Conservation (phyloP, 2,113 vertebrate genomes). For the Zingel zingel region DNA sequence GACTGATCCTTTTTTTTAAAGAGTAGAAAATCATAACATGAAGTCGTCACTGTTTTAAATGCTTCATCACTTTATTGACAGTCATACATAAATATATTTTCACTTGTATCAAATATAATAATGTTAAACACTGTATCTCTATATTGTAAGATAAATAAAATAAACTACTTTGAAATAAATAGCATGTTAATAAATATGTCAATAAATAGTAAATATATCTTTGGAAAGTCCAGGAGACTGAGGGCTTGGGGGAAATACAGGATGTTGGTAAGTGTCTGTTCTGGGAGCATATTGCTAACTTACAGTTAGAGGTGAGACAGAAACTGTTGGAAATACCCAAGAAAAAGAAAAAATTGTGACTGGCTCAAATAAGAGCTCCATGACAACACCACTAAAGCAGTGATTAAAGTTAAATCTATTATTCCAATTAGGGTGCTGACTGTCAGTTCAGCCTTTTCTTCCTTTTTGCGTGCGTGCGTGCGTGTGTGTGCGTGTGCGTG, state of each 20-base stretch:
- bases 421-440: not conserved
- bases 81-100: conserved; percentile 49
- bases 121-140: conserved; percentile 62
- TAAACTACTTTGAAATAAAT: conserved; percentile 76
- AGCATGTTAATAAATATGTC: conserved; percentile 76
- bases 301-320: conserved; percentile 57
- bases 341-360: conserved; percentile 14
- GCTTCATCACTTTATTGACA: conserved; percentile 72
- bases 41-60: conserved; percentile 59
- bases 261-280: conserved; percentile 52
- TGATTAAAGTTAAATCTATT: conserved; percentile 17
- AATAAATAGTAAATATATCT: conserved; percentile 75
- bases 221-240: conserved; percentile 75
- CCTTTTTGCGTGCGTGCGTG: not conserved
- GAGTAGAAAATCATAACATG: conserved; percentile 43
- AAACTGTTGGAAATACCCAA: conserved; percentile 80
- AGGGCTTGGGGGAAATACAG: conserved; percentile 49
- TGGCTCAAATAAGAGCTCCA: not conserved
- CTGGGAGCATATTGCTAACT: conserved; percentile 37
- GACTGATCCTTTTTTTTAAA: conserved; percentile 14
- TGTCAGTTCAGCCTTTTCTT: conserved; percentile 13
- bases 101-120: conserved; percentile 34
- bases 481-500: not conserved
- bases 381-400: conserved; percentile 1
- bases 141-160: conserved; percentile 61